Evolutionary conservation across 2,888 invertebrate genomes (phyloP).

Genomic region (Ophonus ardosiacus): DNA sequence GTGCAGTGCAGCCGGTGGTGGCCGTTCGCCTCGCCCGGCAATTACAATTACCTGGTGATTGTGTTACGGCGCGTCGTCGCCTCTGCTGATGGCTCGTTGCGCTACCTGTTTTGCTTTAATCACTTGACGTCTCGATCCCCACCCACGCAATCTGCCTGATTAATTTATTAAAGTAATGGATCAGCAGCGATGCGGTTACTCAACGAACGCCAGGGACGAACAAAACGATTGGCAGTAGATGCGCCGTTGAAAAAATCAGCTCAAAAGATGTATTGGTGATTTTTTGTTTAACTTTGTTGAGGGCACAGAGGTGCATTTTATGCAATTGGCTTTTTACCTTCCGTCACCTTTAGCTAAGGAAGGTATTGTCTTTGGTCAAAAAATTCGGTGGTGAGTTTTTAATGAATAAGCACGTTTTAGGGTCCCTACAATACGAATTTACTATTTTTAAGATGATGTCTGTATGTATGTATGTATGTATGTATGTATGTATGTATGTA

Average conservation of each 20-base stretch:
- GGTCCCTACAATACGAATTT: too few relatives aligned
- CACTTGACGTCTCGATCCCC: conserved; percentile 39
- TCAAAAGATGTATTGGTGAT: too few relatives aligned
- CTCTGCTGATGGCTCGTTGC: conserved; percentile 32
- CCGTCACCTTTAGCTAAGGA: too few relatives aligned
- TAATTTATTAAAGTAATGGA: conserved; percentile 59
- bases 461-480: too few relatives aligned
- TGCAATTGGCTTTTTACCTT: too few relatives aligned
- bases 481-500: too few relatives aligned
- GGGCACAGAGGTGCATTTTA: too few relatives aligned
- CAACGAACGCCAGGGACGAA: neutral
- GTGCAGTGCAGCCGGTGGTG: neutral
- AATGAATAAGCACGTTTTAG: too few relatives aligned
- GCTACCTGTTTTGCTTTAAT: conserved; percentile 61
- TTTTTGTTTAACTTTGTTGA: too few relatives aligned
- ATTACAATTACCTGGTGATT: conserved; percentile 61
- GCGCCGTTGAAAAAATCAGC: neutral
- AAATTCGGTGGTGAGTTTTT: too few relatives aligned
- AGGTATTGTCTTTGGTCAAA: too few relatives aligned
- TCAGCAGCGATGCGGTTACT: conserved; percentile 16
- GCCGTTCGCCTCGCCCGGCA: conserved; percentile 29
- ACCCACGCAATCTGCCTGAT: conserved; percentile 52
- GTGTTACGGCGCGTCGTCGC: conserved; percentile 47
- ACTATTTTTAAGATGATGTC: too few relatives aligned
- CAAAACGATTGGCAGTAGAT: neutral